A percentile compares a stretch with the other conserved stretches of the same genome.
Conservation (phyloP, 1,140 invertebrate genomes). For the Pectinophora gossypiella region DNA sequence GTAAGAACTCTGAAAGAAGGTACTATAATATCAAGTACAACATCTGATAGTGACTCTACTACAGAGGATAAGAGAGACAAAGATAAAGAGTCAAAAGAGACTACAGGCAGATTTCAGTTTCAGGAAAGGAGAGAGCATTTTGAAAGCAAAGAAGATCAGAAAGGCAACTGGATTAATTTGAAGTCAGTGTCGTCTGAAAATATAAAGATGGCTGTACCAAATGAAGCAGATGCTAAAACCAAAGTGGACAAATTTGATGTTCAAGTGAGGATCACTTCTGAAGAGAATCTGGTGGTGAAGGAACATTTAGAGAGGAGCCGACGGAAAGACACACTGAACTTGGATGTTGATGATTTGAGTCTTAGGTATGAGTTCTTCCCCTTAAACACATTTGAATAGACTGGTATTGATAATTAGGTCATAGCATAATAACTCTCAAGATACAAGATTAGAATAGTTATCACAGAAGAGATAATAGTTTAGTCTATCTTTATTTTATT, state of each 20-base stretch:
- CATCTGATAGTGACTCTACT: conserved; percentile 53
- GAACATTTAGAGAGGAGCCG: conserved; percentile 41
- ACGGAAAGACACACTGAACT: conserved; percentile 73
- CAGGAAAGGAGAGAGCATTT: conserved; percentile 45
- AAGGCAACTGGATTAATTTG: conserved; percentile 41
- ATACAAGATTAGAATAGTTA: too few relatives aligned
- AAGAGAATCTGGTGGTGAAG: conserved; percentile 61
- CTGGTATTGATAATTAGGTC: too few relatives aligned
- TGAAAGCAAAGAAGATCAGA: conserved; percentile 33
- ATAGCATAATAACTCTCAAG: too few relatives aligned
- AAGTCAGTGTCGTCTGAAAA: conserved; percentile 50
- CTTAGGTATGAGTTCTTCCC: conserved; percentile 67
- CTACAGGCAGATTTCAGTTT: conserved; percentile 35
- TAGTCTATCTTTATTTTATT: too few relatives aligned
- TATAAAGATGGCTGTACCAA: conserved; percentile 65
- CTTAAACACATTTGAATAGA: too few relatives aligned
- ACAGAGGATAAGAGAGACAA: conserved; percentile 34
- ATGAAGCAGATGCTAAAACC: conserved; percentile 50
- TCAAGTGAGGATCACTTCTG: conserved; percentile 66
- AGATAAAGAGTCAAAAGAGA: conserved; percentile 17
- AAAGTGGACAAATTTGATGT: conserved; percentile 70
- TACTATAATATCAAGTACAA: conserved; percentile 41
- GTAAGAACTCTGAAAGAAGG: conserved; percentile 59
- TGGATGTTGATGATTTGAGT: conserved; percentile 77
- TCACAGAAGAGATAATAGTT: too few relatives aligned